A percentile compares a stretch with the other conserved stretches of the same genome.
phyloP scores from a whole-genome alignment of 2,113 vertebrate genomes.

The Donacobius atricapilla region DNA sequence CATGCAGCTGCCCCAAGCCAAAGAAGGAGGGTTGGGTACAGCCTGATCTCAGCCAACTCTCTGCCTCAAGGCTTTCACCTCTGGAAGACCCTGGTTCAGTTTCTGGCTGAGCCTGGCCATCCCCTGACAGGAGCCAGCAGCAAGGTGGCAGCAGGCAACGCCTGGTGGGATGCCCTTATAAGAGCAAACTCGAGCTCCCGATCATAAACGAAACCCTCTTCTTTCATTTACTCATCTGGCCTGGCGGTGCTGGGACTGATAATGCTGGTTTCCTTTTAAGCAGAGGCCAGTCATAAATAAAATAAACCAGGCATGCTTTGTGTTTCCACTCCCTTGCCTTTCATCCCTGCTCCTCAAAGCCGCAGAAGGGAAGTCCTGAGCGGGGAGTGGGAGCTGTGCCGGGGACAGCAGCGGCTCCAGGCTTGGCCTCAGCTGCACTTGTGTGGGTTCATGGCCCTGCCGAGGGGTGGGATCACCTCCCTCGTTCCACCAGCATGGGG shows the following conservation, averaged over 20 bases:
- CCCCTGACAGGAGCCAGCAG: neutral
- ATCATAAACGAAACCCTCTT: neutral
- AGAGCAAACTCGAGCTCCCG: neutral
- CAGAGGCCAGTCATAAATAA: constrained; percentile 36
- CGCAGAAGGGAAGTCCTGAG: neutral
- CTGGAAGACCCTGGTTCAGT: neutral
- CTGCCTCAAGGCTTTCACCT: neutral
- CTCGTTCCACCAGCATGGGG: neutral
- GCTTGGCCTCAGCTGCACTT: constrained; percentile 4
- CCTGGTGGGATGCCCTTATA: constrained; percentile 32
- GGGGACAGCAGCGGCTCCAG: neutral
- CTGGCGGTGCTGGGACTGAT: neutral
- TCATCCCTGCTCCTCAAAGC: constrained; percentile 31
- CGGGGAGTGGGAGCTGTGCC: fast-evolving
- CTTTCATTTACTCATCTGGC: constrained; percentile 29
- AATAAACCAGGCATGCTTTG: constrained; percentile 50
- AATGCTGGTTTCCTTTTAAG: constrained; percentile 49
- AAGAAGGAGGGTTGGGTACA: neutral
- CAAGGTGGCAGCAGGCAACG: neutral
- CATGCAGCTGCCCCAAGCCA: neutral
- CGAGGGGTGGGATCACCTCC: neutral
- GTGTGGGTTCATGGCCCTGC: fast-evolving
- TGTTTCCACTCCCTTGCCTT: constrained; percentile 24
- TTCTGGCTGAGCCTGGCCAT: neutral
- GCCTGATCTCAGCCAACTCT: neutral